Conservation (phyloP, 2,797 vertebrate genomes). For the Florisuga fusca region DNA sequence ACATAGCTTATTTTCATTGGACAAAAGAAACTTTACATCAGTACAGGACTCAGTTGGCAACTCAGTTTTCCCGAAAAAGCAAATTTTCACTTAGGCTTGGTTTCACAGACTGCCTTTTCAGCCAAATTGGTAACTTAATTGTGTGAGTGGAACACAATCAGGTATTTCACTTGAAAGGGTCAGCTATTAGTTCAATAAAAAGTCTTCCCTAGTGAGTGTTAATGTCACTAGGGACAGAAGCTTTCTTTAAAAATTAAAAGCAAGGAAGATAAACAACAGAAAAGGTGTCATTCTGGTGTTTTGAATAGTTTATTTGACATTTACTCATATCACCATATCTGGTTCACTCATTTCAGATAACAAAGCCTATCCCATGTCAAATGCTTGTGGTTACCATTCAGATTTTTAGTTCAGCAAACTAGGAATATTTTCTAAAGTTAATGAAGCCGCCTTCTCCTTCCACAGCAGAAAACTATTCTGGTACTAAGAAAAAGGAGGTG, state of each 20-base stretch:
- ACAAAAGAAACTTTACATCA: neutral
- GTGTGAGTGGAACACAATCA: neutral
- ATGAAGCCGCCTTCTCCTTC: neutral
- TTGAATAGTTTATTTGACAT: slow-evolving; percentile 4
- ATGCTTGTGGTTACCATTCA: neutral
- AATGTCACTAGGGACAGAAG: neutral
- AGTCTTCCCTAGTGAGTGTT: neutral
- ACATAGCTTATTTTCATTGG: neutral
- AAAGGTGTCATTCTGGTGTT: neutral
- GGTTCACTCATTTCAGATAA: neutral
- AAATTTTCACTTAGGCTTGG: neutral
- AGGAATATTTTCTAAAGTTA: slow-evolving; percentile 4
- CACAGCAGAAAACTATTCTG: neutral
- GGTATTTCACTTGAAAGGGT: neutral
- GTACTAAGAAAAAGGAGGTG: neutral
- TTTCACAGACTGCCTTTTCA: neutral
- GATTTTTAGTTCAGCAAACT: neutral
- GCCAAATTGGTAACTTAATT: neutral
- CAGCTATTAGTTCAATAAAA: neutral
- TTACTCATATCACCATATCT: neutral
- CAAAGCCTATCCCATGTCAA: neutral
- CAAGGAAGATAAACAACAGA: neutral
- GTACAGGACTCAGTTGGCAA: neutral
- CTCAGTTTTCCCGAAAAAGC: neutral
- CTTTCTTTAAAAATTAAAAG: neutral